phyloP scores from a whole-genome alignment of 1,140 invertebrate species.

The Campoletis sonorensis region DNA sequence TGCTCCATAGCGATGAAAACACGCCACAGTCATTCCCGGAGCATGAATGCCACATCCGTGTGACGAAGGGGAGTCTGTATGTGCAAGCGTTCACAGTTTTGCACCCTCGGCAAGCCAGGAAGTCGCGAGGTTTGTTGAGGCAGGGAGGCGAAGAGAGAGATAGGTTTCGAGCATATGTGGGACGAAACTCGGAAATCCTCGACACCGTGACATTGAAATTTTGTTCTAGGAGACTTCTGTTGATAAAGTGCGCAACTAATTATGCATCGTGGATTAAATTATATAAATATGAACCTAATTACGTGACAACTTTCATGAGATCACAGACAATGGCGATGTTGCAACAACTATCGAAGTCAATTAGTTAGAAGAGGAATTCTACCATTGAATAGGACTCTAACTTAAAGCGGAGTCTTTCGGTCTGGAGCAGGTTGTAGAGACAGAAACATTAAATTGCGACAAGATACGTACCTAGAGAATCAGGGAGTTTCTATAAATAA shows the following conservation, averaged over 20 bases:
- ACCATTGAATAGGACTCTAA: background rate
- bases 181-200: constrained; percentile 13
- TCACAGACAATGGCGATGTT: background rate
- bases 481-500: constrained; percentile 46
- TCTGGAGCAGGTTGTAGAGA: background rate
- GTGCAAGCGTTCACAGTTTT: constrained; percentile 21
- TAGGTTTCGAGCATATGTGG: constrained; percentile 5
- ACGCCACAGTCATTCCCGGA: constrained; percentile 19
- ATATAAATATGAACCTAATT: background rate
- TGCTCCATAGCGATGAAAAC: constrained; percentile 33
- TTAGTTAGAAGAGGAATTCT: background rate
- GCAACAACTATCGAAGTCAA: background rate
- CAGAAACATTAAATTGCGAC: background rate
- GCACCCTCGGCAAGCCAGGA: constrained; percentile 26
- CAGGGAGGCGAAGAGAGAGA: background rate
- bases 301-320: background rate
- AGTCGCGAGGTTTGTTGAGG: constrained; percentile 14
- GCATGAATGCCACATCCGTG: constrained; percentile 11
- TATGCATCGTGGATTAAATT: constrained; percentile 3
- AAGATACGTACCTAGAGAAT: background rate
- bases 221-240: background rate
- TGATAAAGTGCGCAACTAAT: background rate
- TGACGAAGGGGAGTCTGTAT: constrained; percentile 15
- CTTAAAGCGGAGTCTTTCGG: background rate
- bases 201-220: constrained; percentile 18